phyloP scores from a whole-genome alignment of 2,888 invertebrate species.

The Euplexia lucipara region DNA sequence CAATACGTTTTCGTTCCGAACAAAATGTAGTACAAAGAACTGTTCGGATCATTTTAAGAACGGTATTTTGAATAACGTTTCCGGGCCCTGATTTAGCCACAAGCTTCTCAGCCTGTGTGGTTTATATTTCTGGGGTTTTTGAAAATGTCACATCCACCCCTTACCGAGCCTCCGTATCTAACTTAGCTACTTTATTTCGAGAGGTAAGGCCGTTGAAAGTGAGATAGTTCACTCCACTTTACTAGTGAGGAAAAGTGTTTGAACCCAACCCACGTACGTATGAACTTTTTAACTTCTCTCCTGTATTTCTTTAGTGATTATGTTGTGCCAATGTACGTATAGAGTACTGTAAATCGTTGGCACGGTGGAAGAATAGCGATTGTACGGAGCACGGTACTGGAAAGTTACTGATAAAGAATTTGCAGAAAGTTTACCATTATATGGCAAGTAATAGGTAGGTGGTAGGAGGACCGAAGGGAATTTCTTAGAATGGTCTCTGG shows the following conservation, averaged over 20 bases:
- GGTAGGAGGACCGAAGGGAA: too few species aligned
- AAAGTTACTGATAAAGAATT: not conserved
- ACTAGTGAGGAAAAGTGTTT: slow-evolving; percentile 66
- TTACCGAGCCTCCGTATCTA: slow-evolving; percentile 64
- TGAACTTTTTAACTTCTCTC: slow-evolving; percentile 77
- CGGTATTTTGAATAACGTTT: too few species aligned
- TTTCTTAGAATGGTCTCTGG: too few species aligned
- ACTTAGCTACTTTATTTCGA: slow-evolving; percentile 85
- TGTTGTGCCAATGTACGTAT: slow-evolving; percentile 50
- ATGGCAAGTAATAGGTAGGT: too few species aligned
- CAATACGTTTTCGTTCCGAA: too few species aligned
- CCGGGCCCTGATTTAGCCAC: too few species aligned
- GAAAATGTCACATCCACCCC: slow-evolving; percentile 69
- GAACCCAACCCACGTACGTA: slow-evolving; percentile 75
- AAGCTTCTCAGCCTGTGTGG: too few species aligned
- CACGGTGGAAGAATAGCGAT: slow-evolving; percentile 45
- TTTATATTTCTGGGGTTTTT: too few species aligned
- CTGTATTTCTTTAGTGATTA: slow-evolving; percentile 67
- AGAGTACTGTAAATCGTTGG: slow-evolving; percentile 46
- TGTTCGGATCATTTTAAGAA: too few species aligned
- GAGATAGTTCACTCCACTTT: slow-evolving; percentile 85
- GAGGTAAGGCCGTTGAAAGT: slow-evolving; percentile 86
- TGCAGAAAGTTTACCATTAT: not conserved
- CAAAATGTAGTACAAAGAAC: too few species aligned
- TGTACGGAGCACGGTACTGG: not conserved